Evolutionary conservation across 2,113 vertebrate species (phyloP).

Genomic region (Datnioides undecimradiatus): DNA sequence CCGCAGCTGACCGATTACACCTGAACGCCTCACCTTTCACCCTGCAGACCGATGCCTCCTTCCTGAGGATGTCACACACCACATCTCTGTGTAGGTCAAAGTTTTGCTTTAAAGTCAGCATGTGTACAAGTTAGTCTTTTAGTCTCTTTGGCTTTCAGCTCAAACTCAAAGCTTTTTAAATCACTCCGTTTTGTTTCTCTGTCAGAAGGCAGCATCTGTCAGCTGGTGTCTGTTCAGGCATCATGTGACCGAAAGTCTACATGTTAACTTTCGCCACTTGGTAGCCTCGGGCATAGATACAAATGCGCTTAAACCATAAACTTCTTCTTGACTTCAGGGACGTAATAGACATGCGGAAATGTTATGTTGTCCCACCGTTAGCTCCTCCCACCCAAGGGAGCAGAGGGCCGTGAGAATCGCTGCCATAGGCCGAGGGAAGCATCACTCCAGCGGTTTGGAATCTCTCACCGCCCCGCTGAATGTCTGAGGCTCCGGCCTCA

Average conservation of each 20-base stretch:
- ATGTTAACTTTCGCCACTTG: neutral
- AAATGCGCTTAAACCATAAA: neutral
- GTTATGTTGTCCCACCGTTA: neutral
- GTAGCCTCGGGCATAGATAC: no score
- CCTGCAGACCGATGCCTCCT: conserved; percentile 72
- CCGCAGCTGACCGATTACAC: neutral
- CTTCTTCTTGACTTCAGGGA: neutral
- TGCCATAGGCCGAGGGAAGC: conserved; percentile 54
- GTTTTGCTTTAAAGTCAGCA: conserved; percentile 66
- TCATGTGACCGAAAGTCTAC: conserved; percentile 69
- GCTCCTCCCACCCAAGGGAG: conserved; percentile 49
- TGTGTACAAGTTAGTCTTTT: conserved; percentile 6
- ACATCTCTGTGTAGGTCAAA: conserved; percentile 81
- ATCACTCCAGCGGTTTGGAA: conserved; percentile 63
- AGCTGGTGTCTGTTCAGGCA: conserved; percentile 8
- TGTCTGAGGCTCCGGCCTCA: neutral
- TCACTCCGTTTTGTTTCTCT: neutral
- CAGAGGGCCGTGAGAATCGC: neutral
- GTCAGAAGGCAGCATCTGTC: conserved; percentile 36
- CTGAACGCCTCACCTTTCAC: conserved; percentile 78
- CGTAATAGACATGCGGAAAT: conserved; percentile 64
- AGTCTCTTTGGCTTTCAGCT: neutral
- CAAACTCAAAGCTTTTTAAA: neutral
- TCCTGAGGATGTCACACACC: conserved; percentile 70
- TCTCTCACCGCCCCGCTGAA: conserved; percentile 60